Base-by-base conservation (phyloP, 2,888 invertebrate species). In the Cactoblastis cactorum region DNA sequence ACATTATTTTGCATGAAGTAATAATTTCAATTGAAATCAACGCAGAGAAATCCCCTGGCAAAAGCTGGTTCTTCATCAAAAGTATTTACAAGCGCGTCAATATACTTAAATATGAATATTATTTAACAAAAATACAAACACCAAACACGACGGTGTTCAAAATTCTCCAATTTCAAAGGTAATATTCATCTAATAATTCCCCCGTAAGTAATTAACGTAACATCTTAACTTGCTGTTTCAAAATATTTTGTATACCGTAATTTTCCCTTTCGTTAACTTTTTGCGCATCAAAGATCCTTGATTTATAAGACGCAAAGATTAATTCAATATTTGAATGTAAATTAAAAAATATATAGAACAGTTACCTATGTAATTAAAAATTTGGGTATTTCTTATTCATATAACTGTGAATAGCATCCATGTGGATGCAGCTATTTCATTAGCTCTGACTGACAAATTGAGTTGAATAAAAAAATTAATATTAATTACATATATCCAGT, bases 261-360 rank as follows among this genome's bases (percentile, higher is more conserved):
- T 43, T 43, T 43, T 43, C 24, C 43, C 15, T 28, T 37, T 48
- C 12, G 47, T 37, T 28, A 48, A 48, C 47, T 48, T 48, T 48
- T 38, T 38, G 47, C 47, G 37, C 47, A 37, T 48, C 47, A 48
- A 48, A 48, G 47, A 48, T 17, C 24, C 47, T 37, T 48, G 37
- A 48, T 48, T 48, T 48, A 38, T 48, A 37, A 48, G 47, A 48
- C 15, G 38, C 14, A 1, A 28, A 43, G 43, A 43, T 43, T 43
- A 28, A 43, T 43, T 43, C 43, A 43, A 43, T 43, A 43, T 43
- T 43, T 37, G 14, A 15, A 5, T 35, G 15, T 8, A 35, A 35
- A 37, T 8, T 37, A 37, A 17, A 37, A 37, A 37, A 17, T 3
- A 8, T 15, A 12, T 5, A 17, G 37, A 37, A 2, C 3, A 22